These are phyloP conservation scores for Netelia melanura DNA, from an alignment of 2,888 invertebrate genomes.

Conservation along the genomic window DNA sequence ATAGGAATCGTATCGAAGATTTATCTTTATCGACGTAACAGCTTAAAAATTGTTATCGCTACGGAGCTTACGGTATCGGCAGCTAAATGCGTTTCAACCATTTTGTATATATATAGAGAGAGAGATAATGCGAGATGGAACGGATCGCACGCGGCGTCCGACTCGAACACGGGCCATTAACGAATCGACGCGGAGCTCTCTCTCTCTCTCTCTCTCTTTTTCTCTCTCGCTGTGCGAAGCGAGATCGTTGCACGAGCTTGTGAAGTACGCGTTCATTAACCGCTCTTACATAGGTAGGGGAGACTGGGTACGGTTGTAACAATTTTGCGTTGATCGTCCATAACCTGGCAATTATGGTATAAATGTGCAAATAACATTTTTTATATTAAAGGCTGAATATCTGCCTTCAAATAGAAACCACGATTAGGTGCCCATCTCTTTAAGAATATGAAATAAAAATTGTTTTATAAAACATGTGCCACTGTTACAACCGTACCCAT, in stretches of 20 bases:
- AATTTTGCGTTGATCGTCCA: too few species aligned
- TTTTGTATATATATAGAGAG: background rate
- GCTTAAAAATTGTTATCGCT: slow-evolving; percentile 30
- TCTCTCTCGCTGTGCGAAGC: slow-evolving; percentile 50
- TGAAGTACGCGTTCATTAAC: slow-evolving; percentile 67
- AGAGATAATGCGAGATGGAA: slow-evolving; percentile 15
- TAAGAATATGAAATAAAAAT: too few species aligned
- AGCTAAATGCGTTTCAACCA: slow-evolving; percentile 30
- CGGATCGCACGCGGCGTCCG: slow-evolving; percentile 48
- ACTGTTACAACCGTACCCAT: too few species aligned
- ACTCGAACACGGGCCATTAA: slow-evolving; percentile 70
- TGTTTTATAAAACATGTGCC: too few species aligned
- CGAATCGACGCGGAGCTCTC: slow-evolving; percentile 66
- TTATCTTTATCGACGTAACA: background rate
- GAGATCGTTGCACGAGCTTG: slow-evolving; percentile 69
- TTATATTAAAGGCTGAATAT: too few species aligned
- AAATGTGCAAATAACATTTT: too few species aligned
- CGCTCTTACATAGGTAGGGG: slow-evolving; percentile 46
- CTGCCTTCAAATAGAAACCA: too few species aligned
- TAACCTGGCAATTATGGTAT: too few species aligned
- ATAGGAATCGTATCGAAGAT: slow-evolving; percentile 1
- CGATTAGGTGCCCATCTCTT: too few species aligned
- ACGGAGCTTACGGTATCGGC: slow-evolving; percentile 43
- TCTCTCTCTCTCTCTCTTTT: too few species aligned
- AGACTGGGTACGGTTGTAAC: too few species aligned